Conservation (phyloP, 2,113 vertebrate genomes). For the Macrotus californicus region DNA sequence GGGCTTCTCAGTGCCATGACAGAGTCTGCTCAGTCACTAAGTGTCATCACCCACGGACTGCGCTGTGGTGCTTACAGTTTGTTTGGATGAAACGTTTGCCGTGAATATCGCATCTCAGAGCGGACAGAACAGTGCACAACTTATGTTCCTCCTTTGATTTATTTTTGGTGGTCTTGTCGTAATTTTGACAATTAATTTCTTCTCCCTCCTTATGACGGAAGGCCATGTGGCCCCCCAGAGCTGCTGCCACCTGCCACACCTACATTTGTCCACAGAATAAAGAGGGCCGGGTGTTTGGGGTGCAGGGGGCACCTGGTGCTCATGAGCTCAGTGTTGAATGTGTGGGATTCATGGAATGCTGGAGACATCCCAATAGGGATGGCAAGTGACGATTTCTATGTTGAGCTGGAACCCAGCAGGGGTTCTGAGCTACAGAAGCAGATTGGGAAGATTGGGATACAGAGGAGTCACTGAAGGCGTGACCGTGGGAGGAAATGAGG, state of each 20-base stretch:
- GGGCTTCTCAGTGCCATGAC: background rate
- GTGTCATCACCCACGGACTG: background rate
- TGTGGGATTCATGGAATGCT: accelerated
- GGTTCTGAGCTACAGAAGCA: background rate
- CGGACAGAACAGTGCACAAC: background rate
- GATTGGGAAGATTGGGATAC: too few species aligned
- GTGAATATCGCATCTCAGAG: background rate
- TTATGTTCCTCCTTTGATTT: background rate
- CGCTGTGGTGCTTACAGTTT: accelerated
- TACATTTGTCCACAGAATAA: background rate
- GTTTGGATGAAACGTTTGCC: background rate
- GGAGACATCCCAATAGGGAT: background rate
- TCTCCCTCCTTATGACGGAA: background rate
- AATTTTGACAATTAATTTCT: background rate
- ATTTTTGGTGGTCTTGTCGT: background rate
- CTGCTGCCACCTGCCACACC: background rate
- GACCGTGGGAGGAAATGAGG: background rate
- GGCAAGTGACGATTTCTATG: background rate
- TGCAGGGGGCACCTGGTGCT: accelerated
- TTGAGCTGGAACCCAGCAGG: background rate
- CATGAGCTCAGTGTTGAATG: background rate
- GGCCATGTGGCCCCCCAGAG: background rate
- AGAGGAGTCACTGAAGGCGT: background rate
- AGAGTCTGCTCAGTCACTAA: too few species aligned
- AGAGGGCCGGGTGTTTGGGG: background rate